phyloP scores from a whole-genome alignment of 2,888 invertebrate species.

The Lasioglossum figueresi region DNA sequence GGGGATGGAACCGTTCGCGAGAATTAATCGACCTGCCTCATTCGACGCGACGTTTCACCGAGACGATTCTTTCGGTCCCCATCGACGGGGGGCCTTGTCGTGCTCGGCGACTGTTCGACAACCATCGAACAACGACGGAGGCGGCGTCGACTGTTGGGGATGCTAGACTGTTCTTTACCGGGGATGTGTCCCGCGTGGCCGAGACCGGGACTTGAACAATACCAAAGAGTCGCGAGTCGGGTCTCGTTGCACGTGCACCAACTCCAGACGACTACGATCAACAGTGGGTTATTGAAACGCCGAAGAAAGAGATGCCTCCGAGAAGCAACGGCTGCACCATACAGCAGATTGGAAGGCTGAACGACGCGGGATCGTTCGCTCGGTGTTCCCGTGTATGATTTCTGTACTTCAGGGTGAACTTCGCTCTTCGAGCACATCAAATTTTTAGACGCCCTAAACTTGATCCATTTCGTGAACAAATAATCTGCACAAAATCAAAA shows the following conservation, averaged over 20 bases:
- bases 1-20: conserved; percentile 41
- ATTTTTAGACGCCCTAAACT: neutral
- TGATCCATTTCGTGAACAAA: no score
- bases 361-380: neutral
- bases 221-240: neutral
- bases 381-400: neutral
- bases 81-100: conserved; percentile 33
- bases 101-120: conserved; percentile 20
- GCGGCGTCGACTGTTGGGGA: neutral
- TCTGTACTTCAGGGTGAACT: neutral
- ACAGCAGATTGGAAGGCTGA: conserved; percentile 63
- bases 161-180: conserved; percentile 20
- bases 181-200: conserved; percentile 20
- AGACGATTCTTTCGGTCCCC: conserved; percentile 28
- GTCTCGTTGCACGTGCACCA: conserved; percentile 7
- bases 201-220: conserved; percentile 5
- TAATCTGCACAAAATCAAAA: no score
- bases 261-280: conserved; percentile 28
- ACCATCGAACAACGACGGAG: neutral
- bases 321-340: neutral
- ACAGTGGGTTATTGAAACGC: conserved; percentile 21
- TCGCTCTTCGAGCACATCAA: neutral
- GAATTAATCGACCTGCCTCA: conserved; percentile 55
- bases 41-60: conserved; percentile 48
- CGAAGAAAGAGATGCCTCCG: conserved; percentile 13